Base-by-base conservation (phyloP, 2,113 vertebrate genomes). In the Galemys pyrenaicus region DNA sequence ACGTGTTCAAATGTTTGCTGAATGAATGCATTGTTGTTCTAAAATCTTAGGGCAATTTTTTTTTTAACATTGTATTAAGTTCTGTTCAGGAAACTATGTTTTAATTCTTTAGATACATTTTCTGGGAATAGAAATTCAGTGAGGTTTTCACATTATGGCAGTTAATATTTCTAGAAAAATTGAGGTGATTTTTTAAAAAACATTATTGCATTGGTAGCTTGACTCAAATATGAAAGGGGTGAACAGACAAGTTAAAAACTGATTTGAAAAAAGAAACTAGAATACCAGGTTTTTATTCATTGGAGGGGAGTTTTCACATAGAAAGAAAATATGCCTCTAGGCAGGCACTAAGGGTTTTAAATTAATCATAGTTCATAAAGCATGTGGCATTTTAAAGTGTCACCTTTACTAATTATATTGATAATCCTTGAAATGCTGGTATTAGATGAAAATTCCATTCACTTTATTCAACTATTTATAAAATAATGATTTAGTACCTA, bases 161-260 rank as follows among this genome's bases (percentile, higher is more conserved):
- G 80, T 35, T 51, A 92, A 37, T 65, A 94, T 58, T 92, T 96
- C 56, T 11, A 89, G 44, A 75, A 80, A 91, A 60, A 70, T 32
- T 26, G 62, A 85, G 12, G 70, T 22, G 19, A 70, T 49, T 91
- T 92, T 26, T 32, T n/a, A n/a, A n/a, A n/a, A 89, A 49, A 85
- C 19, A 83, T 82, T 65, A 60, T 58, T 71, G 86, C 19, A 41
- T 32, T 77, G 81, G 64, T 11, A 60, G n/a, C 58, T 80, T 87
- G 28, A 87, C n/a, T 91, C 54, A 78, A 20, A 35, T 83, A 22
- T 77, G 35, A 24, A 58, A 24, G 9, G 11, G 46, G 11, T 77
- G 9, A 44, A 89, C 75, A 49, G 37, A 51, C 60, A 32, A 91
- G 68, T 49, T n/a, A 20, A 83, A 78, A 49, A 49, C 44, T 44